Conservation (phyloP, 1,140 invertebrate genomes). For the Teleogryllus occipitalis region DNA sequence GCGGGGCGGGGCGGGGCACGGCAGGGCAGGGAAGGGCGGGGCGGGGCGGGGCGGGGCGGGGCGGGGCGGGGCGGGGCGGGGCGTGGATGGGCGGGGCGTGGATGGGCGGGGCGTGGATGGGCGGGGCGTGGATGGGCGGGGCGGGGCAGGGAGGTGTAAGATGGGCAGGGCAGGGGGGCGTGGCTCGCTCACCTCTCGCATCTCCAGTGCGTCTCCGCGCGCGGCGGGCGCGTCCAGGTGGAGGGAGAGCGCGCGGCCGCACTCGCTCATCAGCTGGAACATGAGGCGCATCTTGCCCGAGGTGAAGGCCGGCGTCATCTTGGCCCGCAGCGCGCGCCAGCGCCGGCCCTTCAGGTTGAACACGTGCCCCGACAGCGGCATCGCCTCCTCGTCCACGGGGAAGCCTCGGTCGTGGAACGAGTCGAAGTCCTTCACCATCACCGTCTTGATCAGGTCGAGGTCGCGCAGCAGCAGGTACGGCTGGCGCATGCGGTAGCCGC, state of each 20-base stretch:
- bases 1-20: too few relatives aligned
- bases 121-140: too few relatives aligned
- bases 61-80: too few relatives aligned
- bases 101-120: too few relatives aligned
- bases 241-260: not conserved
- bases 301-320: slow-evolving; percentile 41
- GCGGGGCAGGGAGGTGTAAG: too few relatives aligned
- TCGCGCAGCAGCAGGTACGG: slow-evolving; percentile 28
- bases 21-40: too few relatives aligned
- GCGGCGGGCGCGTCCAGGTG: slow-evolving; percentile 8
- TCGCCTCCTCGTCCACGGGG: not conserved
- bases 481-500: slow-evolving; percentile 26
- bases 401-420: slow-evolving; percentile 20
- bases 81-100: too few relatives aligned
- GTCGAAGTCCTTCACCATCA: slow-evolving; percentile 28
- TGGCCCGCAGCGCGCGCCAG: slow-evolving; percentile 41
- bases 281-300: slow-evolving; percentile 41
- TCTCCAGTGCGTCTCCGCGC: slow-evolving; percentile 33
- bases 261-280: slow-evolving; percentile 28
- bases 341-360: slow-evolving; percentile 14
- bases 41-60: too few relatives aligned
- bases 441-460: slow-evolving; percentile 28
- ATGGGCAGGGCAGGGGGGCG: too few relatives aligned
- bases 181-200: slow-evolving; percentile 22
- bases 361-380: not conserved